phyloP scores from a whole-genome alignment of 2,888 invertebrate species.

The Aspidiotus destructor region DNA sequence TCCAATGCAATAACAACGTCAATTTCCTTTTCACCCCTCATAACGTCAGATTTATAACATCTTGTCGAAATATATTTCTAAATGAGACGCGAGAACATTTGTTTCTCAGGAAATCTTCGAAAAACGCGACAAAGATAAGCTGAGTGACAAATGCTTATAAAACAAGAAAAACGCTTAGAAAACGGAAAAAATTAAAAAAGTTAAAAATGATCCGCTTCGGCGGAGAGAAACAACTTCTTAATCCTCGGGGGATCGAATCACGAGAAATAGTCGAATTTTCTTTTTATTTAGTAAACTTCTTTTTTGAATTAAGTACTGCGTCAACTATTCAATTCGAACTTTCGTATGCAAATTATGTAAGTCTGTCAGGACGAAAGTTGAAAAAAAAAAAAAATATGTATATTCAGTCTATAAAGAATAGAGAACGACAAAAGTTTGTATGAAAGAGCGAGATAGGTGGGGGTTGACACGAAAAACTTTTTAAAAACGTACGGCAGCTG shows the following conservation, averaged over 20 bases:
- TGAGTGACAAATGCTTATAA: too few relatives aligned
- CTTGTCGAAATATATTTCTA: too few relatives aligned
- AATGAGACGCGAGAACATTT: too few relatives aligned
- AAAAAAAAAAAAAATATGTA: neutral
- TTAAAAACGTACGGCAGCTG: neutral
- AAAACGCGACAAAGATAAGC: too few relatives aligned
- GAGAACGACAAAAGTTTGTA: too few relatives aligned
- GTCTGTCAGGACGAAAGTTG: neutral
- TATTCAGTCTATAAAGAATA: too few relatives aligned
- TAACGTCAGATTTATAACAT: too few relatives aligned
- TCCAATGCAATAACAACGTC: too few relatives aligned
- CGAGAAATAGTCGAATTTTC: conserved; percentile 2
- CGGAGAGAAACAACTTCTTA: neutral
- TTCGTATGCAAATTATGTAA: conserved; percentile 9
- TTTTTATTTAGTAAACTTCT: conserved; percentile 4
- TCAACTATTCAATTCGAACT: conserved; percentile 14
- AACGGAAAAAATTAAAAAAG: neutral
- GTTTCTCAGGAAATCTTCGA: too few relatives aligned
- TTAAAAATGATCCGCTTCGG: neutral
- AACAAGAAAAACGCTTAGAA: too few relatives aligned
- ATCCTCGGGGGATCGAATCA: neutral
- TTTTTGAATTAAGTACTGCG: conserved; percentile 8
- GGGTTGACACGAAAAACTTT: neutral
- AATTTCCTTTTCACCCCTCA: too few relatives aligned
- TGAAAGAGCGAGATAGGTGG: too few relatives aligned